Evolutionary conservation across 2,888 invertebrate genomes (phyloP).

Genomic region (Chorisops tibialis): DNA sequence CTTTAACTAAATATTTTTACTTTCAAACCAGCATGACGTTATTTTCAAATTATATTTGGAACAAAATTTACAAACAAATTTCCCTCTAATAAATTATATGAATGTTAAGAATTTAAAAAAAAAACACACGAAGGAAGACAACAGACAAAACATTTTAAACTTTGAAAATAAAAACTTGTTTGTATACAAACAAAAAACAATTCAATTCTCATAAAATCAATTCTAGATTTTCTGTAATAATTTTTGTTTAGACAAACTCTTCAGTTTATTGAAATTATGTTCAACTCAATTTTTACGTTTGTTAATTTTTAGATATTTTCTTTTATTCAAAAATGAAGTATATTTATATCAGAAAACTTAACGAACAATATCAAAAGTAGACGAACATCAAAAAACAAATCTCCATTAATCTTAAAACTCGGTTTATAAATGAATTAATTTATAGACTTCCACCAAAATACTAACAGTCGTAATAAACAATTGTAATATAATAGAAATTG

Average conservation of each 20-base stretch:
- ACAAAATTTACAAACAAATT: constrained; percentile 10
- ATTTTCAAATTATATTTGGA: constrained; percentile 7
- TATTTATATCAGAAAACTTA: too few species aligned
- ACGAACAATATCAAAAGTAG: too few species aligned
- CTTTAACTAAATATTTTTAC: too few species aligned
- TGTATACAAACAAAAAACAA: not conserved
- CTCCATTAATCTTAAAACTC: too few species aligned
- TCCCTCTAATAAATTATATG: constrained; percentile 1
- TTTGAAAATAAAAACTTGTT: not conserved
- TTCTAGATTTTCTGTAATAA: not conserved
- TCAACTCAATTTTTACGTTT: not conserved
- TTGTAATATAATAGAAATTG: too few species aligned
- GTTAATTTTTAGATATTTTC: too few species aligned
- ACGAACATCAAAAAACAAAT: too few species aligned
- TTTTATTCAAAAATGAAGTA: too few species aligned
- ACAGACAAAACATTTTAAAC: constrained; percentile 20
- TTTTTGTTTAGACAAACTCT: not conserved
- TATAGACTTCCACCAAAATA: too few species aligned
- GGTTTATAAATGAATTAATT: too few species aligned
- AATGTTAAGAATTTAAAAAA: not conserved
- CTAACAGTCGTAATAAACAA: too few species aligned
- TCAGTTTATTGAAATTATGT: not conserved
- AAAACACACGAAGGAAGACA: constrained; percentile 25
- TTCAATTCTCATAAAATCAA: too few species aligned
- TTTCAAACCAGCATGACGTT: not conserved